A percentile compares a stretch with the other conserved stretches of the same genome.
Evolutionary conservation across 2,797 vertebrate genomes (phyloP).

Genomic region (Artibeus jamaicensis): DNA sequence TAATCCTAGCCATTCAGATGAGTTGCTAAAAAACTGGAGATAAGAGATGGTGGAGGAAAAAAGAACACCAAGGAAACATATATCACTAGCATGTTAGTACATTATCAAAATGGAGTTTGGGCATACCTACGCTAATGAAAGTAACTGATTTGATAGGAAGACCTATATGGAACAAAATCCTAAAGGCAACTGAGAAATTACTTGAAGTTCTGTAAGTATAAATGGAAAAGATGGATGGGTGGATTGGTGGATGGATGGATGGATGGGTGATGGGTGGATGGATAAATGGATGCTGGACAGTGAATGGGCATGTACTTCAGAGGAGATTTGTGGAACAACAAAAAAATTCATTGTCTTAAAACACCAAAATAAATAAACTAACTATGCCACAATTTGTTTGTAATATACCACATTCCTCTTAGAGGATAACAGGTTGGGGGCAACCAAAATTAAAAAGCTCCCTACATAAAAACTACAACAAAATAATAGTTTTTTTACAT

Average conservation of each 20-base stretch:
- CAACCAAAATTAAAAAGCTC: not conserved
- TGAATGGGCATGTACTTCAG: not conserved
- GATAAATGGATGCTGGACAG: not conserved
- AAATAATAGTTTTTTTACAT: not conserved
- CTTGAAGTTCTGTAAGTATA: not conserved
- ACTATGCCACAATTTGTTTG: not conserved
- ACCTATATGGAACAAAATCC: not conserved
- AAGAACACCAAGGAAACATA: not conserved
- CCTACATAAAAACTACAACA: not conserved
- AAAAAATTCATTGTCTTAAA: not conserved
- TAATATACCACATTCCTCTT: not conserved
- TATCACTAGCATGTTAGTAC: not conserved
- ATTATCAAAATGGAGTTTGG: not conserved
- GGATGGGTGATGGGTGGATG: too few relatives aligned
- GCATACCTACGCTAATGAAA: not conserved
- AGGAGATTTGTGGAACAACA: constrained; percentile 6
- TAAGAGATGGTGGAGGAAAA: not conserved
- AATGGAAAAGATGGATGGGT: not conserved
- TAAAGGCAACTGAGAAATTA: constrained; percentile 19
- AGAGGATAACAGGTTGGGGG: not conserved
- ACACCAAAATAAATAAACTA: not conserved
- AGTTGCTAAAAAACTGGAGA: not conserved
- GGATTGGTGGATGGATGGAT: not conserved
- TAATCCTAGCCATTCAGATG: not conserved
- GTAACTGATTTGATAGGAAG: not conserved